phyloP scores from a whole-genome alignment of 30 jellyfish, hydroid and myxozoan species.

The Nemopilema nomurai region DNA sequence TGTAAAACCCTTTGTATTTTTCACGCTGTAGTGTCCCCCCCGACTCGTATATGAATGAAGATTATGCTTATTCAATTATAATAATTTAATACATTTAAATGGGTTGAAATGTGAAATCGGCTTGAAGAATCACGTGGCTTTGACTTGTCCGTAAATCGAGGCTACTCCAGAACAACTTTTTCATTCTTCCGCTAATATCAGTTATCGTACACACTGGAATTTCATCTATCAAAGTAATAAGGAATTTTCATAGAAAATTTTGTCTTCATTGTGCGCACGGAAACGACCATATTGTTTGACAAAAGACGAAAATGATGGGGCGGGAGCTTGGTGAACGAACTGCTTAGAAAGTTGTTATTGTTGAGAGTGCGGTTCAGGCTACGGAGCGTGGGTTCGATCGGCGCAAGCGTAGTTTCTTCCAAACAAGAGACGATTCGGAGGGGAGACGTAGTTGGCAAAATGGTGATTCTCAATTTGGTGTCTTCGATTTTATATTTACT shows the following conservation, averaged over 20 bases:
- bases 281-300: slow-evolving; percentile 25
- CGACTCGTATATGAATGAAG: slow-evolving; percentile 29
- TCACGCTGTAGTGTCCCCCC: slow-evolving; percentile 35
- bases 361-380: slow-evolving; percentile 9
- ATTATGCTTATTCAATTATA: slow-evolving; percentile 37
- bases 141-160: slow-evolving; percentile 6
- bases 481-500: background rate
- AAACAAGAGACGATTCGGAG: background rate
- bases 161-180: background rate
- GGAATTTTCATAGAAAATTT: slow-evolving; percentile 10
- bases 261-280: slow-evolving; percentile 35
- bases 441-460: background rate
- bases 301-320: slow-evolving; percentile 69
- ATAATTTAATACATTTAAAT: slow-evolving; percentile 23
- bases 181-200: slow-evolving; percentile 1
- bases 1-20: slow-evolving; percentile 2
- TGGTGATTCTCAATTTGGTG: background rate
- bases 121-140: slow-evolving; percentile 32
- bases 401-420: background rate
- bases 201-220: slow-evolving; percentile 20
- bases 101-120: slow-evolving; percentile 18
- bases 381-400: background rate
- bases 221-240: slow-evolving; percentile 34
- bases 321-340: slow-evolving; percentile 42
- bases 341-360: slow-evolving; percentile 18